Base-by-base conservation (phyloP, 2,797 vertebrate genomes). In the Gobio occitaniae region DNA sequence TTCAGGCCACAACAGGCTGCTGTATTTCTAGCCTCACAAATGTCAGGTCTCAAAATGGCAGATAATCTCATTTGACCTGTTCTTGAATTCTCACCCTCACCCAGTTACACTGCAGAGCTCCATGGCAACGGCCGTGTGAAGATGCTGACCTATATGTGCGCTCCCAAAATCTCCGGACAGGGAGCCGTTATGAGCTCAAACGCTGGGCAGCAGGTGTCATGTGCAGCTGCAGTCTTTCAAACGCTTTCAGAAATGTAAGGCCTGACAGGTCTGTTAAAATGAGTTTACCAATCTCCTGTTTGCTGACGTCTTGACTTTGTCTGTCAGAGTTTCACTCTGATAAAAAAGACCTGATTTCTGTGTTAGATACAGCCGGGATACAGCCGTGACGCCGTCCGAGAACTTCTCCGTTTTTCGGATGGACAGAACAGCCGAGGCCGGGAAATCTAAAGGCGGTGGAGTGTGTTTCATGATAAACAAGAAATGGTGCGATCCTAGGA, bases 31-130 rank as follows among this genome's bases (percentile, higher is more conserved):
- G 12, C 19, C 32, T 83, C 44, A 21, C 52, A 47, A 71, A 19
- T 83, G 68, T 71, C 75, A 71, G 13, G 32, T 81, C 70, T 68
- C 71, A 77, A 74, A 77, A 77, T 12, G 32, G 15, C 38, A 48
- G 48, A 83, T 41, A 83, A 10, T 81, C 85, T 86, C 80, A 83
- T 83, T 76, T 82, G 87, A 85, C 56, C 82, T 84, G 70, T 80
- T 83, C 85, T 78, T 77, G 54, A 68, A 71, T 82, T 71, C 76
- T 69, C 25, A 72, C 54, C 66, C 21, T 38, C 66, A 36, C 29
- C 75, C 36, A 70, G 16, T 70, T 63, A 32, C 65, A 69, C 63
- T 17, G 52, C 47, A 52, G 32, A 83, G 65, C 79, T 86, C 80
- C 85, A 82, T 83, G 36, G 74, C 48, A 82, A 86, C 32, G 19